Conservation (phyloP, 2,113 vertebrate genomes). For the Rhinichthys klamathensis region DNA sequence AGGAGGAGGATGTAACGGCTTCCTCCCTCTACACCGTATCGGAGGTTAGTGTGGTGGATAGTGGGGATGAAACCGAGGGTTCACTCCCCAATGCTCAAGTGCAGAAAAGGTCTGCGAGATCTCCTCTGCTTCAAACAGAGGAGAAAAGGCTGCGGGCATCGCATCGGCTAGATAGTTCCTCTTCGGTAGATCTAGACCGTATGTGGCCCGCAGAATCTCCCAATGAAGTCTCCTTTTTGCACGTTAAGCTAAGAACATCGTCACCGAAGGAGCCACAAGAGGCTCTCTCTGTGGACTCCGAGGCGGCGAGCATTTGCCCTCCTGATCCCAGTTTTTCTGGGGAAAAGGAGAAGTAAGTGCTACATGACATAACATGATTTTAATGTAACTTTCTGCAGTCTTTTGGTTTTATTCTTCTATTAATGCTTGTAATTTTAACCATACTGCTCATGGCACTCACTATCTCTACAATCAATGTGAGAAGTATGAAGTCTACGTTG, state of each 20-base stretch:
- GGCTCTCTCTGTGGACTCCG: fast-evolving
- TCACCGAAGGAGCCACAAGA: neutral
- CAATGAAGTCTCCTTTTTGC: constrained; percentile 2
- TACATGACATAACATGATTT: too few relatives aligned
- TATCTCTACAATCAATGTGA: too few relatives aligned
- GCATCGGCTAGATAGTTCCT: too few relatives aligned
- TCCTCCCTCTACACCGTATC: neutral
- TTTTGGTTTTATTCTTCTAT: too few relatives aligned
- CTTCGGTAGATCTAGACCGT: neutral
- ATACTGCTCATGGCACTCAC: too few relatives aligned
- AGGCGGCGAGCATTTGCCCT: neutral
- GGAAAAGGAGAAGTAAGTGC: too few relatives aligned
- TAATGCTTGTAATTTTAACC: too few relatives aligned
- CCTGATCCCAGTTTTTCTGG: neutral
- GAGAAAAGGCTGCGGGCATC: too few relatives aligned
- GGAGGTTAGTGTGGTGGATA: neutral
- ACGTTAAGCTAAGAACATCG: neutral
- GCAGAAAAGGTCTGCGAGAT: neutral
- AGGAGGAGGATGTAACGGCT: neutral
- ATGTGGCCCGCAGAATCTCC: neutral
- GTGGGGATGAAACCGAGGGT: neutral
- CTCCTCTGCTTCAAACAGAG: neutral
- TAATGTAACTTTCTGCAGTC: too few relatives aligned
- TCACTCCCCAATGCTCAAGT: neutral
- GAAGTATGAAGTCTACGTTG: too few relatives aligned